A percentile compares a stretch with the other conserved stretches of the same genome.
Evolutionary conservation across 2,888 invertebrate genomes (phyloP).

Genomic region (Nebria salina): DNA sequence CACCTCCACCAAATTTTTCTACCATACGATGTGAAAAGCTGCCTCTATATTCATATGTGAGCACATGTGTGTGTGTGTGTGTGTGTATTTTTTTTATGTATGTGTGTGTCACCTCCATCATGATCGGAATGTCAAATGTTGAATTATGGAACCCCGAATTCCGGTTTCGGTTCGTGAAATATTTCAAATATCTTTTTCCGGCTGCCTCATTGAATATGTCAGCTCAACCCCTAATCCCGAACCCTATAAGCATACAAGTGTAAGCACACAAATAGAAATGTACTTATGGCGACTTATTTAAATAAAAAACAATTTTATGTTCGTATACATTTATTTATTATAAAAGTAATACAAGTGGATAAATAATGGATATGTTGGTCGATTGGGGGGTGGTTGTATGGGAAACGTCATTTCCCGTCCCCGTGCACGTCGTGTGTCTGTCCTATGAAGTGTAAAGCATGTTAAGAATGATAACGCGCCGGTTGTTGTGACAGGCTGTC

Average conservation of each 20-base stretch:
- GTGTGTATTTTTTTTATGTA: not conserved
- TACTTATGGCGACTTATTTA: too few relatives aligned
- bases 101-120: slow-evolving; percentile 42
- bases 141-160: slow-evolving; percentile 51
- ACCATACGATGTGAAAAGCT: not conserved
- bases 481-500: slow-evolving; percentile 46
- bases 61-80: not conserved
- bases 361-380: too few relatives aligned
- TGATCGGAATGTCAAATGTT: slow-evolving; percentile 50
- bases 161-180: slow-evolving; percentile 50
- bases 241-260: not conserved
- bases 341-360: too few relatives aligned
- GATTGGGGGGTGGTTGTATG: not conserved
- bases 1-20: not conserved
- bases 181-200: slow-evolving; percentile 53
- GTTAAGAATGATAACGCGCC: slow-evolving; percentile 46
- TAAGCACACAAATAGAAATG: not conserved
- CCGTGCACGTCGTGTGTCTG: slow-evolving; percentile 20
- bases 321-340: too few relatives aligned
- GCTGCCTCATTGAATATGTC: slow-evolving; percentile 52
- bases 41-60: not conserved
- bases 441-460: slow-evolving; percentile 46
- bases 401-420: not conserved
- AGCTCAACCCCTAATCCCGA: slow-evolving; percentile 17
- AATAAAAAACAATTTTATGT: too few relatives aligned